Base-by-base conservation (phyloP, 2,888 invertebrate species). In the Leucozona laternaria region DNA sequence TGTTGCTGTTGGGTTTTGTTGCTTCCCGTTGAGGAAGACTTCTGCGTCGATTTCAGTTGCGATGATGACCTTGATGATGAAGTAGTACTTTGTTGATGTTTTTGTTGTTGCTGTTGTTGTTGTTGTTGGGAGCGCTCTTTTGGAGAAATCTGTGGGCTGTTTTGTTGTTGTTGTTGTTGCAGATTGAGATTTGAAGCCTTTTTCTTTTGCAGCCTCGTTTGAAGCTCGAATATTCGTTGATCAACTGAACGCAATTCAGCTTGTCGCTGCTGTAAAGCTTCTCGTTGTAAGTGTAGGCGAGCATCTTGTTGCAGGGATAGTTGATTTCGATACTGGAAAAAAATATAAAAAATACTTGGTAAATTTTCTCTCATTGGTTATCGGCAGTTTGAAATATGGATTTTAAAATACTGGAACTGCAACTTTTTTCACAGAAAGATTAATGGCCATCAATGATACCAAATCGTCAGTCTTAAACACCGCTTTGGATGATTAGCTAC, bases 281-380 rank as follows among this genome's bases (percentile, higher is more conserved):
- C 97, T 86, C 97, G 94, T 93, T 98, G 98, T 89, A 97, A 96
- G 88, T 96, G 96, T 89, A 99, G 94, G 90, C 98, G 95, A 89
- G 96, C 97, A 93, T 96, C 98, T 93, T 98, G 98, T 92, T 98
- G 97, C 93, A 98, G 97, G 93, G 98, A 98, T 93, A 98, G 94
- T 93, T 98, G 98, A 94, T 98, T 98, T 87, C 98, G 97, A 92
- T 98, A 98, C 98, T 98, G 94, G 15, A 94, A 94, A 8, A 1
- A 45, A 17, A 43, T n/a, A 43, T 43, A 7, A 17, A 43, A 45
- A 48, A 48, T 37, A 11, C 4, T 4, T 13, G 4, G 13, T 37
- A 13, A 13, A 34, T 37, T 11, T 11, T 11, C 4, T 37, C 37
- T 10, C 10, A 8, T 7, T 10, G 10, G 7, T 40, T 40, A 15